Evolutionary conservation across 2,113 vertebrate genomes (phyloP).

Genomic region (Psophia crepitans): DNA sequence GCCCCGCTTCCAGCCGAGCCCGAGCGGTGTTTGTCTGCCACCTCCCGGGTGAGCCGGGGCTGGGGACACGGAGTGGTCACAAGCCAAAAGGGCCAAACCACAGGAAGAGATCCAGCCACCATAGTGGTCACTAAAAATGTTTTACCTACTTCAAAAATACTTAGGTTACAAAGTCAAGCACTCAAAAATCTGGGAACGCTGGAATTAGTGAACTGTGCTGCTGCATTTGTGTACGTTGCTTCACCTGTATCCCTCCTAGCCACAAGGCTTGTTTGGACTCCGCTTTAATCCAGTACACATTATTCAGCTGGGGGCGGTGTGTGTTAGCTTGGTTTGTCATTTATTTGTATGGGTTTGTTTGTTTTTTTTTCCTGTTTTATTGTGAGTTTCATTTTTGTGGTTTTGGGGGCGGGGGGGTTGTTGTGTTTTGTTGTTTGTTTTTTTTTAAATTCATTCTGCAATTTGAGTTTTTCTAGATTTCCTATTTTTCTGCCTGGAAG

Average conservation of each 20-base stretch:
- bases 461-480: neutral
- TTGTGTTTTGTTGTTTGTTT: too few relatives aligned
- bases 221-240: neutral
- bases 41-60: slow-evolving; percentile 59
- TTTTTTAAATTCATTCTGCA: neutral
- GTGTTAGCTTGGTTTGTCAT: neutral
- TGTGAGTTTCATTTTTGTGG: too few relatives aligned
- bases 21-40: slow-evolving; percentile 58
- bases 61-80: neutral
- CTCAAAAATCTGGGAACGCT: neutral
- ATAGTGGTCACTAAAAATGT: fast-evolving
- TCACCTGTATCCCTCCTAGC: neutral
- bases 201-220: neutral
- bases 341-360: neutral
- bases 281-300: neutral
- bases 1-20: neutral
- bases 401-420: too few relatives aligned
- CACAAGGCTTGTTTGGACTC: neutral
- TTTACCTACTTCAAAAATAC: neutral
- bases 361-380: fast-evolving
- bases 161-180: neutral
- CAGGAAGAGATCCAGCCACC: fast-evolving
- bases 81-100: fast-evolving
- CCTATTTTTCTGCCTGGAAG: neutral
- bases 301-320: neutral